Evolutionary conservation across 2,888 invertebrate genomes (phyloP).

Genomic region (Ganaspis brasiliensis): DNA sequence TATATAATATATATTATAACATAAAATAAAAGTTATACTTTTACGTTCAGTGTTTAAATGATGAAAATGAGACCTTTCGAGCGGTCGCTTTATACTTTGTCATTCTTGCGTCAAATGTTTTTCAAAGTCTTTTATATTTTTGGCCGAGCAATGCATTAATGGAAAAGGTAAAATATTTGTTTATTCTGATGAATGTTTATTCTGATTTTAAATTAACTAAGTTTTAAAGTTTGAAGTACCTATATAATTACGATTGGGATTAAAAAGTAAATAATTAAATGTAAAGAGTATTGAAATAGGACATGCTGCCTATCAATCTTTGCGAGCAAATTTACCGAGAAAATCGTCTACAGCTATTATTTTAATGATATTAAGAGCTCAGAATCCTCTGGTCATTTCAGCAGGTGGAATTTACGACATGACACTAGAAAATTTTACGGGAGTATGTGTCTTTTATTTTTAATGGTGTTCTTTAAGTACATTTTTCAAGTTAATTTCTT

Average conservation of each 20-base stretch:
- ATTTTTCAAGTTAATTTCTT: too few relatives aligned
- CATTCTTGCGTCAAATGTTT: background rate
- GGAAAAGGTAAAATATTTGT: background rate
- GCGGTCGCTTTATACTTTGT: background rate
- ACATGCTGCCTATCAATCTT: background rate
- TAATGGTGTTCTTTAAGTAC: too few relatives aligned
- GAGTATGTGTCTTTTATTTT: too few relatives aligned
- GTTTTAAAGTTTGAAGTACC: too few relatives aligned
- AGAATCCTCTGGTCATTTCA: background rate
- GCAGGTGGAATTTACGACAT: background rate
- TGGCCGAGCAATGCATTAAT: conserved; percentile 8
- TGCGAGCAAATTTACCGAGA: background rate
- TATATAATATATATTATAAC: too few relatives aligned
- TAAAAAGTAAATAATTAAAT: too few relatives aligned
- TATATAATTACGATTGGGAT: too few relatives aligned
- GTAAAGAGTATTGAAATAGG: background rate
- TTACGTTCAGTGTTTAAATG: background rate
- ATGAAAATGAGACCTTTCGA: background rate
- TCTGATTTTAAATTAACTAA: too few relatives aligned
- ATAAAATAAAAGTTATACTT: background rate
- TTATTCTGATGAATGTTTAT: too few relatives aligned
- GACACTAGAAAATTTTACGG: too few relatives aligned
- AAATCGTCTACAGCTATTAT: background rate
- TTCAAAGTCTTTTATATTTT: conserved; percentile 5
- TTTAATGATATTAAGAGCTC: background rate